A percentile compares a stretch with the other conserved stretches of the same genome.
Evolutionary conservation across 2,113 vertebrate species (phyloP).

Genomic region (Chamaea fasciata): DNA sequence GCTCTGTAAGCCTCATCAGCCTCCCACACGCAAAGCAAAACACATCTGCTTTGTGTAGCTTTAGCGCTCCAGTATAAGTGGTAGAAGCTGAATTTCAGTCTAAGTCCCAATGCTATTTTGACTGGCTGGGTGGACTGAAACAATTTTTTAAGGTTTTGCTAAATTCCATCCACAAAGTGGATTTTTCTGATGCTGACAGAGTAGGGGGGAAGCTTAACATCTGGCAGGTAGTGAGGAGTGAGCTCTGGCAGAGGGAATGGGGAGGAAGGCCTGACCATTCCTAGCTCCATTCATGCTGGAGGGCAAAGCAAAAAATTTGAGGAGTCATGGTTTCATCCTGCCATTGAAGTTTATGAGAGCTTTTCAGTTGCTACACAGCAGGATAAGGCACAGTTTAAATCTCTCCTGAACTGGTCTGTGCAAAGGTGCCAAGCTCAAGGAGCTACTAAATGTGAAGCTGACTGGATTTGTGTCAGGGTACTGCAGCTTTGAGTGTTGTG

Average conservation of each 20-base stretch:
- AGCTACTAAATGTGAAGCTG: not conserved
- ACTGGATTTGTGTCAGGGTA: not conserved
- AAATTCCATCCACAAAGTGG: not conserved
- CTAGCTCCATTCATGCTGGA: not conserved
- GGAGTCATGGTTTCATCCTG: not conserved
- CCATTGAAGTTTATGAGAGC: not conserved
- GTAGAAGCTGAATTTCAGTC: not conserved
- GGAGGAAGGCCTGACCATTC: not conserved
- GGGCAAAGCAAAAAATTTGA: not conserved
- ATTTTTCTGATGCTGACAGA: not conserved
- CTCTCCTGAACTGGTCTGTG: not conserved
- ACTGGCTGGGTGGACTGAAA: not conserved
- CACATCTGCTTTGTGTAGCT: not conserved
- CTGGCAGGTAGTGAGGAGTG: rapidly evolving
- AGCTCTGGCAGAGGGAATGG: not conserved
- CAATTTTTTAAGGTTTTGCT: not conserved
- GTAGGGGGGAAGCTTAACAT: not conserved
- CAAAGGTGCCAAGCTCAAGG: not conserved
- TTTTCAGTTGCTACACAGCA: not conserved
- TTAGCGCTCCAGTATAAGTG: not conserved
- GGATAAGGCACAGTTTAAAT: not conserved
- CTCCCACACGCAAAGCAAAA: not conserved
- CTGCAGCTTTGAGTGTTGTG: not conserved
- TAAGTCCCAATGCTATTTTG: not conserved
- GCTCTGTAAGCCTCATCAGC: not conserved